Conservation (phyloP, 1,140 invertebrate species). For the Cydia splendana region DNA sequence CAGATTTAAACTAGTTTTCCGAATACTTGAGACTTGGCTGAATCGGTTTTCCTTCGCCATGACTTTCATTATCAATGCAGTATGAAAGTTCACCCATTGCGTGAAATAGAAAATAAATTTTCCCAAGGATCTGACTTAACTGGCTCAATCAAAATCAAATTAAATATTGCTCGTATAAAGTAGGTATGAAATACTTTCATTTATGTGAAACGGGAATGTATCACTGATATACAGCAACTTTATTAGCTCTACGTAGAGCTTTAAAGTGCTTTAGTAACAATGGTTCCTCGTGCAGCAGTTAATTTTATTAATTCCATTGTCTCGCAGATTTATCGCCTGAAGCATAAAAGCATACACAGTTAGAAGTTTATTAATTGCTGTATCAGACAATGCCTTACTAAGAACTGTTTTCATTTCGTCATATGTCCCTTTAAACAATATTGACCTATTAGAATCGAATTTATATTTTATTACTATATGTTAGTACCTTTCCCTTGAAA, state of each 20-base stretch:
- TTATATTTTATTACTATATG: background rate
- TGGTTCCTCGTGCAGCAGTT: conserved; percentile 17
- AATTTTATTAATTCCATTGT: conserved; percentile 32
- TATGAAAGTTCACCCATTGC: too few species aligned
- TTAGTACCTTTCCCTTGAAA: background rate
- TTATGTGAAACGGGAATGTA: background rate
- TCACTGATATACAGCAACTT: background rate
- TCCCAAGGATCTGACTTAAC: too few species aligned
- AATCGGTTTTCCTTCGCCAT: background rate
- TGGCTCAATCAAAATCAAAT: background rate
- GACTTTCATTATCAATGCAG: background rate
- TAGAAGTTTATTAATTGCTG: conserved; percentile 16
- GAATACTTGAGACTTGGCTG: background rate
- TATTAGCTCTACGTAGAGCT: background rate
- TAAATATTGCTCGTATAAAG: background rate
- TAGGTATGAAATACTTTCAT: background rate
- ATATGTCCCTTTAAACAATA: too few species aligned
- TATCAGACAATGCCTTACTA: background rate
- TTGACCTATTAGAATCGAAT: too few species aligned
- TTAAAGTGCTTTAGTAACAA: conserved; percentile 7
- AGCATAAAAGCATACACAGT: conserved; percentile 27
- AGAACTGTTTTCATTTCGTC: background rate
- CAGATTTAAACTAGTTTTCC: background rate
- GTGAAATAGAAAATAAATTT: too few species aligned
- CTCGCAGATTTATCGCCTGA: conserved; percentile 3